These are phyloP conservation scores for Saxidomus purpurata DNA, from an alignment of 1,140 invertebrate genomes.

Conservation along the genomic window DNA sequence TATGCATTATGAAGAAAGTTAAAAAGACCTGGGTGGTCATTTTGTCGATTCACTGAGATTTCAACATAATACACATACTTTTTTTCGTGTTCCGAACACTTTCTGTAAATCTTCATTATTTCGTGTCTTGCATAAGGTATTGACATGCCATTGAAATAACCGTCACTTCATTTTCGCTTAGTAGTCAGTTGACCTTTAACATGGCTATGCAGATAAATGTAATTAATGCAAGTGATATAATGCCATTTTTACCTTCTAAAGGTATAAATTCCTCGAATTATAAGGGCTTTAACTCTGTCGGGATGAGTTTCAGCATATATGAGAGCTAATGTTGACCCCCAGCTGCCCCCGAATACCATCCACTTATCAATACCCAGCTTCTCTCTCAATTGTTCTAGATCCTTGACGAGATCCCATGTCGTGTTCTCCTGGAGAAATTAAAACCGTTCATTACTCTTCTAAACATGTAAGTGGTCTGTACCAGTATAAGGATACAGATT, in stretches of 20 bases:
- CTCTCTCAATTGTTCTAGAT: conserved; percentile 83
- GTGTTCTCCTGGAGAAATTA: conserved; percentile 83
- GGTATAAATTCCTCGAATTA: conserved; percentile 84
- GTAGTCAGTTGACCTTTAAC: too few relatives aligned
- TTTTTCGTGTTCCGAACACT: too few relatives aligned
- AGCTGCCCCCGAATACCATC: conserved; percentile 85
- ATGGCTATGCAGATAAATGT: too few relatives aligned
- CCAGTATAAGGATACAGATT: not conserved
- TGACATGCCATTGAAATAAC: too few relatives aligned
- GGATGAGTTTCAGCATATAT: conserved; percentile 83
- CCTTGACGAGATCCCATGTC: conserved; percentile 84
- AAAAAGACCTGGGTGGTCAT: too few relatives aligned
- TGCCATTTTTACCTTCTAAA: conserved; percentile 73
- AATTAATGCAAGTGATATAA: too few relatives aligned
- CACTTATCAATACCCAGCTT: conserved; percentile 82
- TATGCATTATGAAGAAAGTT: too few relatives aligned
- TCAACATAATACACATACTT: too few relatives aligned
- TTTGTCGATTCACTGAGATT: too few relatives aligned
- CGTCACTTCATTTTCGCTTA: too few relatives aligned
- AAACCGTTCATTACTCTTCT: not conserved
- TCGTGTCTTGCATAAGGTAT: too few relatives aligned
- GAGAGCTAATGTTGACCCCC: conserved; percentile 84
- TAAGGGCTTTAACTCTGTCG: conserved; percentile 80
- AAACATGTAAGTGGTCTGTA: not conserved
- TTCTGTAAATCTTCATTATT: too few relatives aligned